Evolutionary conservation across 2,888 invertebrate genomes (phyloP).

Genomic region (Mythimna pallens): DNA sequence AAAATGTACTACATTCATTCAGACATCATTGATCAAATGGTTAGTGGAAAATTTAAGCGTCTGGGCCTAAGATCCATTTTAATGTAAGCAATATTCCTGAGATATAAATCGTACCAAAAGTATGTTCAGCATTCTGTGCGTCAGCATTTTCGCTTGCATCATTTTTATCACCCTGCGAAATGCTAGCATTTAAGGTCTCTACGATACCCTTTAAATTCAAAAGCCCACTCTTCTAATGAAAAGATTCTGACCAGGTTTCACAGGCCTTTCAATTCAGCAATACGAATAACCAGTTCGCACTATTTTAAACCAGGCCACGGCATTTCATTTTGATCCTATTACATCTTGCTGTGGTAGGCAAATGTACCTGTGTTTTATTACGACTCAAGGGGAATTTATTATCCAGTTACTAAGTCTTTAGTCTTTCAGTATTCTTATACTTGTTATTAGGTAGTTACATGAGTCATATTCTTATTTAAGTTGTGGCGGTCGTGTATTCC

Average conservation of each 20-base stretch:
- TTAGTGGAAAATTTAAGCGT: no score
- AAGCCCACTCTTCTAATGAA: background rate
- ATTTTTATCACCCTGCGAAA: no score
- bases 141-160: background rate
- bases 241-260: background rate
- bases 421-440: slow-evolving; percentile 13
- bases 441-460: slow-evolving; percentile 1
- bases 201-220: background rate
- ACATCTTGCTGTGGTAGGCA: background rate
- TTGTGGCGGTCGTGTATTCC: slow-evolving; percentile 2
- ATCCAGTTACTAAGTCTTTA: slow-evolving; percentile 6
- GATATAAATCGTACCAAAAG: no score
- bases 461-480: background rate
- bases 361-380: background rate
- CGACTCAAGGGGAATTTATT: slow-evolving; percentile 8
- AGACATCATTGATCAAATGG: no score
- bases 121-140: background rate
- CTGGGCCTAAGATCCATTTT: background rate
- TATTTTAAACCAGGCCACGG: slow-evolving; percentile 16
- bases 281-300: background rate
- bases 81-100: background rate
- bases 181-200: background rate
- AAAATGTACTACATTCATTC: no score
- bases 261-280: background rate
- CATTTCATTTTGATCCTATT: slow-evolving; percentile 9